Conservation (phyloP, 2,888 invertebrate genomes). For the Platypus cylindrus region DNA sequence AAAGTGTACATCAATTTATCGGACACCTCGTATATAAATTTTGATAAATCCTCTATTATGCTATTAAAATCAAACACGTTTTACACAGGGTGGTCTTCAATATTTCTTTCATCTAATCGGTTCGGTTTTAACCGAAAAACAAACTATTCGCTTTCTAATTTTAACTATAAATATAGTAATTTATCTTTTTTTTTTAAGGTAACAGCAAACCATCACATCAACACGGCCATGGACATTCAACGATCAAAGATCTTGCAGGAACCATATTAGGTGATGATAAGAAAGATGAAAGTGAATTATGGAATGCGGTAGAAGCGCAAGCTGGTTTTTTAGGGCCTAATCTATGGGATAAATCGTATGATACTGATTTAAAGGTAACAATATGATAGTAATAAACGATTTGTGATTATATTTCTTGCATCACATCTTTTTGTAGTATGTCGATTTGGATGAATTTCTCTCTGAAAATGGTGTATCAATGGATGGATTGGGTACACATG, state of each 20-base stretch:
- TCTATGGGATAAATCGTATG: slow-evolving; percentile 92
- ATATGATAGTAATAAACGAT: no score
- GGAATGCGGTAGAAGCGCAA: slow-evolving; percentile 79
- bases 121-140: no score
- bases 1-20: no score
- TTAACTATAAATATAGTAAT: neutral
- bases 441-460: slow-evolving; percentile 93
- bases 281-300: slow-evolving; percentile 75
- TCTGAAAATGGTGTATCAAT: slow-evolving; percentile 89
- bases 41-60: no score
- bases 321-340: slow-evolving; percentile 93
- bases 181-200: slow-evolving; percentile 26
- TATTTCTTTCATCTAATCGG: no score
- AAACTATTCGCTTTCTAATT: neutral
- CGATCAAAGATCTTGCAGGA: slow-evolving; percentile 35
- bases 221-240: slow-evolving; percentile 34
- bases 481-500: slow-evolving; percentile 46
- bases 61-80: no score
- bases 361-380: slow-evolving; percentile 92
- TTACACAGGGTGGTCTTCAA: no score
- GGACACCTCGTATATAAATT: no score
- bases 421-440: slow-evolving; percentile 66
- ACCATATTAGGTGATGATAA: slow-evolving; percentile 48
- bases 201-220: slow-evolving; percentile 36
- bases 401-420: slow-evolving; percentile 1